A percentile compares a stretch with the other conserved stretches of the same genome.
Evolutionary conservation across 2,888 invertebrate species (phyloP).

Genomic region (Ernsta delagoae): DNA sequence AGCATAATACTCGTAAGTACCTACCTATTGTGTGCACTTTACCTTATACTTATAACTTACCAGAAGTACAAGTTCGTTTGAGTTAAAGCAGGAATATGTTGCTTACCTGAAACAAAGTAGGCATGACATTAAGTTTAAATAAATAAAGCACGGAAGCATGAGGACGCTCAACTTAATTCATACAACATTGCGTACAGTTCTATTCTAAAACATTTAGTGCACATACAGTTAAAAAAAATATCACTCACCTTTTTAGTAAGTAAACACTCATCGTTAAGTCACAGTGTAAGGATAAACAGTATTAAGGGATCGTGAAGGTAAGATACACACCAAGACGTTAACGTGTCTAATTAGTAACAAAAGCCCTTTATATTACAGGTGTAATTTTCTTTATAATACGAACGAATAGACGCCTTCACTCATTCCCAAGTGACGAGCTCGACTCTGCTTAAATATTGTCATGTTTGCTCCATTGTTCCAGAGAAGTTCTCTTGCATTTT

Average conservation of each 20-base stretch:
- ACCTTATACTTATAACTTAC: background rate
- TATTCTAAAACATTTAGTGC: too few species aligned
- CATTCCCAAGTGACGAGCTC: constrained; percentile 37
- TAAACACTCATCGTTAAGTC: constrained; percentile 7
- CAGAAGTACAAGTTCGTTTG: background rate
- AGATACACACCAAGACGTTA: constrained; percentile 25
- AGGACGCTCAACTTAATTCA: too few species aligned
- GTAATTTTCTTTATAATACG: constrained; percentile 42
- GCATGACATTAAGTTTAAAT: background rate
- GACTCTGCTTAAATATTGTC: constrained; percentile 41
- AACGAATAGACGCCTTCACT: constrained; percentile 39
- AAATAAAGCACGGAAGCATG: background rate
- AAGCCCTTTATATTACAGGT: constrained; percentile 39
- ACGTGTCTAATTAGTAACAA: constrained; percentile 26
- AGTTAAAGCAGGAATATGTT: background rate
- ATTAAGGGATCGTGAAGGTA: constrained; percentile 9
- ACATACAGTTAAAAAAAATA: too few species aligned
- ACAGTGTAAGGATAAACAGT: constrained; percentile 17
- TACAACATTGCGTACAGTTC: too few species aligned
- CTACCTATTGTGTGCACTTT: too few species aligned
- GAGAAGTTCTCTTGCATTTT: constrained; percentile 38
- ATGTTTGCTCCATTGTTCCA: constrained; percentile 41
- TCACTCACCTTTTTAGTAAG: too few species aligned
- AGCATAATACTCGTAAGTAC: too few species aligned
- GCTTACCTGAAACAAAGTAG: background rate